Percentiles rank a stretch among this genome's conserved stretches.
Evolutionary conservation across 1,140 invertebrate species (phyloP).

Genomic region (Zaprionus capensis): DNA sequence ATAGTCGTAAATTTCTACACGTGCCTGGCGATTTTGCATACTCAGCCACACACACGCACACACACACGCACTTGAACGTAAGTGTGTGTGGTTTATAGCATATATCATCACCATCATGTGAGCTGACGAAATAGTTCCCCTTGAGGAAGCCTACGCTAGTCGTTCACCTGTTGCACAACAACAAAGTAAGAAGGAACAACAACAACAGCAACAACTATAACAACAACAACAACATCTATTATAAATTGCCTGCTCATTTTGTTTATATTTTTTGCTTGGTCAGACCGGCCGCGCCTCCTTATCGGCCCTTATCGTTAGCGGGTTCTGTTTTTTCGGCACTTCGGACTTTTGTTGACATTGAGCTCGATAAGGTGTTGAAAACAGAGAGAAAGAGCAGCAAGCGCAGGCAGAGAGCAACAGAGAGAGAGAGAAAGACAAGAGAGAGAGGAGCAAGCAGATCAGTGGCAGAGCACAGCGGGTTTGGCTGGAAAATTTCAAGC

Average conservation of each 20-base stretch:
- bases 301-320: conserved; percentile 38
- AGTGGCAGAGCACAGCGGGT: no score
- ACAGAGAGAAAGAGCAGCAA: neutral
- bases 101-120: conserved; percentile 43
- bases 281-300: conserved; percentile 45
- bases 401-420: neutral
- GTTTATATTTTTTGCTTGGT: conserved; percentile 25
- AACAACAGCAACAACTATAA: neutral
- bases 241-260: conserved; percentile 15
- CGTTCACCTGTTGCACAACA: conserved; percentile 37
- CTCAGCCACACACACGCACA: neutral
- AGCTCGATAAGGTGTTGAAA: conserved; percentile 10
- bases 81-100: conserved; percentile 13
- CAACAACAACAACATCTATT: neutral
- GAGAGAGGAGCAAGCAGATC: neutral
- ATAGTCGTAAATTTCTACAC: conserved; percentile 44
- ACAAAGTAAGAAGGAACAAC: neutral
- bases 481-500: neutral
- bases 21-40: neutral
- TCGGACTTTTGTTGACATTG: conserved; percentile 57
- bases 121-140: conserved; percentile 37
- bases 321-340: conserved; percentile 34
- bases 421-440: neutral
- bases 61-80: neutral
- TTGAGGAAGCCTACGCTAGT: conserved; percentile 14